Evolutionary conservation across 2,113 vertebrate genomes (phyloP), one percentile per base, ranked within the genome.

Genomic region (Mirounga angustirostris): DNA sequence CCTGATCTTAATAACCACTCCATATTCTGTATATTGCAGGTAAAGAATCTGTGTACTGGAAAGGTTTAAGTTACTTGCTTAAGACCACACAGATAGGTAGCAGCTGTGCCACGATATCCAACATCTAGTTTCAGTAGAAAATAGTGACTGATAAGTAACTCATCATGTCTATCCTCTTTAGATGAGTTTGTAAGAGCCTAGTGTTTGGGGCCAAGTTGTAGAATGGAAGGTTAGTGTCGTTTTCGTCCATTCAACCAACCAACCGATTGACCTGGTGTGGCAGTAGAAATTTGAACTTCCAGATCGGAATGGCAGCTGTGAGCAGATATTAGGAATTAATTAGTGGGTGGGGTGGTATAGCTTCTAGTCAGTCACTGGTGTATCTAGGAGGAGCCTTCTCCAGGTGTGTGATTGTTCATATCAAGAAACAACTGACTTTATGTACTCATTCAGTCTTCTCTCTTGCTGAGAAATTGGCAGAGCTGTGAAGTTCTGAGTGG

Each of bases 51-150:
- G 26, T 65, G n/a, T 40, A 14, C 21, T 76, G 69, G 43, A 63
- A 74, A 82, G 22, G 2, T 79, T 86, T 50, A 87, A 52, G 19
- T 15, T 73, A 83, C 61, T 92, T 95, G 19, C 40, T 82, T 8
- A 89, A 91, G 43, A 82, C 18, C 28, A 43, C 46, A 79, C 1
- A 82, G 2, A 13, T 63, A 80, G 33, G 18, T 46, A 84, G 28
- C 71, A 10, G 16, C 7, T 58, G 21, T 94, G 26, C 36, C 33
- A 28, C 46, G 69, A 63, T 84, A 71, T 46, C 22, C 8, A 67
- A 46, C 13, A 92, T 15, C 10, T 89, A 63, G 43, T 59, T 97
- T 94, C 54, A 54, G 30, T 30, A 86, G 30, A 54, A 91, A 85
- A 90, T 40, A 80, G 15, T 63, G n/a, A 76, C 19, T 96, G 18